Conservation (phyloP, 2,797 vertebrate species). For the Lacerta agilis region DNA sequence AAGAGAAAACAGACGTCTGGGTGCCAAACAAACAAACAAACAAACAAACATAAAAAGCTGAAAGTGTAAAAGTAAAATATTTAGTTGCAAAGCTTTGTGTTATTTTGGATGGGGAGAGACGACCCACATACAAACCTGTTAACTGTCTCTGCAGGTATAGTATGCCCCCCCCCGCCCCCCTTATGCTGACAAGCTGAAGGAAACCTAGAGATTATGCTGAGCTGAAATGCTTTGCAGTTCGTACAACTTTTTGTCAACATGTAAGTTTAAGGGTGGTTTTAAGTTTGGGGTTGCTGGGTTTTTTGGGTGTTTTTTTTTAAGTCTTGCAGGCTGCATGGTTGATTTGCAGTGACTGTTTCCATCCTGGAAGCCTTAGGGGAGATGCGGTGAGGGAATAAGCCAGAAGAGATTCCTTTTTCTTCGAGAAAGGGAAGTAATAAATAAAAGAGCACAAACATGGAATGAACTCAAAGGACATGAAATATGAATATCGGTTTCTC, state of each 20-base stretch:
- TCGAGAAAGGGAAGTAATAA: constrained; percentile 63
- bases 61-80: constrained; percentile 48
- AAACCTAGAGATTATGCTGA: constrained; percentile 44
- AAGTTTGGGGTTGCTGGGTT: constrained; percentile 38
- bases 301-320: constrained; percentile 22
- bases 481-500: constrained; percentile 49
- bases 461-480: constrained; percentile 49
- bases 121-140: constrained; percentile 52
- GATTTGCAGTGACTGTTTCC: constrained; percentile 71
- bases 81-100: background rate
- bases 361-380: constrained; percentile 69
- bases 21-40: background rate
- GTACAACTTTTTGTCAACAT: constrained; percentile 53
- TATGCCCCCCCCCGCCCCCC: background rate
- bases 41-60: constrained; percentile 42
- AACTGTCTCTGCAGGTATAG: constrained; percentile 46
- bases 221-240: constrained; percentile 42
- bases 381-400: constrained; percentile 63
- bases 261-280: constrained; percentile 66
- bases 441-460: constrained; percentile 66
- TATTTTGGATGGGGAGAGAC: constrained; percentile 41
- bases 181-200: constrained; percentile 49
- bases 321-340: constrained; percentile 55
- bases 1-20: constrained; percentile 8
- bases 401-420: constrained; percentile 66